These are phyloP conservation scores for Pocota personata DNA, from an alignment of 2,888 invertebrate genomes.

Conservation along the genomic window DNA sequence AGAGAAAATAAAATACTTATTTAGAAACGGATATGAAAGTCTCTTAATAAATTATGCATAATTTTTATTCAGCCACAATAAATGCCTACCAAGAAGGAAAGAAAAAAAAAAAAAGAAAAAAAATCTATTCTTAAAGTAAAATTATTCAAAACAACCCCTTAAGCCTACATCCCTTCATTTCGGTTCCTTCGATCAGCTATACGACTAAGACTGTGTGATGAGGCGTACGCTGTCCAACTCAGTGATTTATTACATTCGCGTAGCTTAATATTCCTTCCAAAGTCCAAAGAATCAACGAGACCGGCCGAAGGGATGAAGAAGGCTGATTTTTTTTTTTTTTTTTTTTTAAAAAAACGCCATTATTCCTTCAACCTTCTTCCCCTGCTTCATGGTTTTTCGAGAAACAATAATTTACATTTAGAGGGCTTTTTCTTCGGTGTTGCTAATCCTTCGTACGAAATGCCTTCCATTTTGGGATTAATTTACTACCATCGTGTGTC, in stretches of 20 bases:
- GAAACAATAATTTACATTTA: conserved; percentile 25
- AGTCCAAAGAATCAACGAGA: conserved; percentile 9
- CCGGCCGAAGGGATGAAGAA: neutral
- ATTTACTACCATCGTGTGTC: conserved; percentile 49
- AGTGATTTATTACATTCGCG: conserved; percentile 52
- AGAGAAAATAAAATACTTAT: neutral
- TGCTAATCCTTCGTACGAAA: neutral
- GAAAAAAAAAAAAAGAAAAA: neutral
- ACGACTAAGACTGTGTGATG: neutral
- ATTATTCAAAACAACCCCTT: neutral
- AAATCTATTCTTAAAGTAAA: conserved; percentile 1
- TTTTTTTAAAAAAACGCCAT: neutral
- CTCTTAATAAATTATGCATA: conserved; percentile 13
- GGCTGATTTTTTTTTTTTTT: too few relatives aligned
- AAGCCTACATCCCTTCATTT: neutral
- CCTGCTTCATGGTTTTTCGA: neutral
- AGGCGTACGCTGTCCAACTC: neutral
- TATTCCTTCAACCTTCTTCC: neutral
- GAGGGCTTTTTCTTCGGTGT: neutral
- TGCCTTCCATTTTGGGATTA: conserved; percentile 10
- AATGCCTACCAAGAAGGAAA: neutral
- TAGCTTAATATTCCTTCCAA: conserved; percentile 21
- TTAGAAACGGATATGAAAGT: neutral
- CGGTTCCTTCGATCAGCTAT: neutral
- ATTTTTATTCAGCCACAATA: conserved; percentile 14